phyloP scores from a whole-genome alignment of 2,797 vertebrate species.

The Spheniscus humboldti region DNA sequence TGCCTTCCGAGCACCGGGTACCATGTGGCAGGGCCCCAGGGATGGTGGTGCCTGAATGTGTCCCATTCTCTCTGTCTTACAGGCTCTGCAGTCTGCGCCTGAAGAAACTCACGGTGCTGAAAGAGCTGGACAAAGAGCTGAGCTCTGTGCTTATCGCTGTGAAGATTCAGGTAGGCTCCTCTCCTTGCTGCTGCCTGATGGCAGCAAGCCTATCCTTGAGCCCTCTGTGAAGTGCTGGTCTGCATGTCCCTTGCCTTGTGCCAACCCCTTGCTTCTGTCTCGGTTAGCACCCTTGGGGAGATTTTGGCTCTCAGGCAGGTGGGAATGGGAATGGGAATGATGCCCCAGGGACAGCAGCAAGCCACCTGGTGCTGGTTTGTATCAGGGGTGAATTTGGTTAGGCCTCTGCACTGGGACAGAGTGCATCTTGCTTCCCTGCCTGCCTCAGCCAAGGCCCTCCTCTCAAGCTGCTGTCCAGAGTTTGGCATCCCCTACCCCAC shows the following conservation, averaged over 20 bases:
- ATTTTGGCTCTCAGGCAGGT: background rate
- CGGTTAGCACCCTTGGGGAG: background rate
- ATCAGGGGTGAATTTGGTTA: background rate
- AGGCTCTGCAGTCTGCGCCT: constrained; percentile 91
- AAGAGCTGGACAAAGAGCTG: constrained; percentile 92
- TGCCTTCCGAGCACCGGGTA: background rate
- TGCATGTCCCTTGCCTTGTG: background rate
- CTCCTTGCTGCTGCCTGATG: background rate
- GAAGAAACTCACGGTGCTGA: constrained; percentile 91
- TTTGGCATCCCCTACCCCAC: background rate
- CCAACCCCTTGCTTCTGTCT: background rate
- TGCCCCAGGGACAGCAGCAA: background rate
- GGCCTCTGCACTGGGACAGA: background rate
- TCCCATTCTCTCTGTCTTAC: constrained; percentile 68
- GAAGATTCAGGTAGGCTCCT: constrained; percentile 85
- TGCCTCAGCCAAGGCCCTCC: background rate
- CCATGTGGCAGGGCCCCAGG: constrained; percentile 61
- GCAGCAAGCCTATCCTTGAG: background rate
- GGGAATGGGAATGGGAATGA: background rate
- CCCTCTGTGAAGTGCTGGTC: background rate
- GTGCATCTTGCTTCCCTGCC: background rate
- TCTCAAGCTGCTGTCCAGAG: background rate
- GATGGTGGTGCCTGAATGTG: constrained; percentile 72
- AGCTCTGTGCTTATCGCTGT: constrained; percentile 92
- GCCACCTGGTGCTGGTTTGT: background rate